phyloP scores from a whole-genome alignment of 2,797 vertebrate species.

The Bovichtus variegatus region DNA sequence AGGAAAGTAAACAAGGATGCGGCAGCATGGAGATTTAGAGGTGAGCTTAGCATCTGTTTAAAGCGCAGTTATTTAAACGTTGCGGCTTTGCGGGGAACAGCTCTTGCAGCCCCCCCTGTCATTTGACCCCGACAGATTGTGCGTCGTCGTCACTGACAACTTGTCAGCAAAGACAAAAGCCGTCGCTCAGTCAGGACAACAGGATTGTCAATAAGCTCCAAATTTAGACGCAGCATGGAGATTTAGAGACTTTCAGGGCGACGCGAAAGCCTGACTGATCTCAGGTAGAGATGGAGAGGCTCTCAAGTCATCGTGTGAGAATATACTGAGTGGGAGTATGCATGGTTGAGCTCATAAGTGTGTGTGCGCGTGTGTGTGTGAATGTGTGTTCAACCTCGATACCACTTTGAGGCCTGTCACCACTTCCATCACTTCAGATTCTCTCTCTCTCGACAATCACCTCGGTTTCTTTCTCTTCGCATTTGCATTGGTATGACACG shows the following conservation, averaged over 20 bases:
- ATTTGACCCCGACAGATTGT: slow-evolving; percentile 53
- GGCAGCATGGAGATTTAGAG: slow-evolving; percentile 51
- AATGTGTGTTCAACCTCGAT: slow-evolving; percentile 2
- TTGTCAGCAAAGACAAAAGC: slow-evolving; percentile 68
- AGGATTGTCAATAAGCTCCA: slow-evolving; percentile 48
- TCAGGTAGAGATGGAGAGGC: slow-evolving; percentile 45
- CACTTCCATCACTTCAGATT: slow-evolving; percentile 27
- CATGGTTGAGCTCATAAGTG: slow-evolving; percentile 2
- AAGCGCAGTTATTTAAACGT: slow-evolving; percentile 65
- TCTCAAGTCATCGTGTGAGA: slow-evolving; percentile 5
- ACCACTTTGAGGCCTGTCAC: slow-evolving; percentile 25
- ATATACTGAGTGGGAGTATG: slow-evolving; percentile 9
- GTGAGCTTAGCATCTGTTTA: slow-evolving; percentile 71
- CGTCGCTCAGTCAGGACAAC: slow-evolving; percentile 49
- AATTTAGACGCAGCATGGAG: slow-evolving; percentile 44
- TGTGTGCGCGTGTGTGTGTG: slow-evolving; percentile 19
- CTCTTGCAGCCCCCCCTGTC: slow-evolving; percentile 38
- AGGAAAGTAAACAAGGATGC: slow-evolving; percentile 63
- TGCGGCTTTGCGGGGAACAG: slow-evolving; percentile 39
- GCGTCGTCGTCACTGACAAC: slow-evolving; percentile 41
- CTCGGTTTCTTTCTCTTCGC: neutral
- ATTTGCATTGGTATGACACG: neutral
- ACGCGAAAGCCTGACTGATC: slow-evolving; percentile 36
- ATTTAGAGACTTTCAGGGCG: slow-evolving; percentile 29
- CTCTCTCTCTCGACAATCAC: neutral